Conservation (phyloP, 2,888 invertebrate genomes). For the Ecdyonurus torrentis region DNA sequence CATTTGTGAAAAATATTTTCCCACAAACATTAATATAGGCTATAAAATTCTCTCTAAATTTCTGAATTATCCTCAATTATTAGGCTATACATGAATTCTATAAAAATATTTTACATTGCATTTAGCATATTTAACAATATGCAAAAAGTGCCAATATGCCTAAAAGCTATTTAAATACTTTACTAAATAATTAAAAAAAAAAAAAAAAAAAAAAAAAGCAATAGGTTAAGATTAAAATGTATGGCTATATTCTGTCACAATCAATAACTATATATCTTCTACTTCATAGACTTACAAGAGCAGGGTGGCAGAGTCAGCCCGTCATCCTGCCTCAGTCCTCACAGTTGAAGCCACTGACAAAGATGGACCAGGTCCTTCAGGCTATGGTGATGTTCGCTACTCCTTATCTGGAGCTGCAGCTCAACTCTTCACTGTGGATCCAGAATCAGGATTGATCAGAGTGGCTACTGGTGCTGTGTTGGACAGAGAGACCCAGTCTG, state of each 20-base stretch:
- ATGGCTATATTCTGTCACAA: not conserved
- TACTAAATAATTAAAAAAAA: too few species aligned
- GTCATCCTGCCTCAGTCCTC: slow-evolving; percentile 45
- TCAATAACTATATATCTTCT: slow-evolving; percentile 5
- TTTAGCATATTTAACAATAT: too few species aligned
- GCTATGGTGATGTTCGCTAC: slow-evolving; percentile 54
- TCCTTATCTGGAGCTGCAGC: slow-evolving; percentile 55
- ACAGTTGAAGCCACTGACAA: slow-evolving; percentile 53
- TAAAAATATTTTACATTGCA: too few species aligned
- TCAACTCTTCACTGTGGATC: slow-evolving; percentile 52
- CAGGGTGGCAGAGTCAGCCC: slow-evolving; percentile 50
- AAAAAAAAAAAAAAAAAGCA: too few species aligned
- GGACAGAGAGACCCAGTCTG: slow-evolving; percentile 54
- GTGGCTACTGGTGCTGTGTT: slow-evolving; percentile 46
- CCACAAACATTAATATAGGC: too few species aligned
- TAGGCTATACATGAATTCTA: too few species aligned
- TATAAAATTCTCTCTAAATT: too few species aligned
- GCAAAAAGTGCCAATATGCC: too few species aligned
- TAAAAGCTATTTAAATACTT: too few species aligned
- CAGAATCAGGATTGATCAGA: slow-evolving; percentile 46
- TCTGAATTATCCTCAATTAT: too few species aligned
- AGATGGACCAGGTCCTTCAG: slow-evolving; percentile 41
- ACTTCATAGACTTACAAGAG: slow-evolving; percentile 43
- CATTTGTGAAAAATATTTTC: too few species aligned
- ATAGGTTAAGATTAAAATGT: not conserved